These are phyloP conservation scores for Parapristionchus giblindavisi DNA, from an alignment of 2,888 invertebrate species.

Conservation along the genomic window DNA sequence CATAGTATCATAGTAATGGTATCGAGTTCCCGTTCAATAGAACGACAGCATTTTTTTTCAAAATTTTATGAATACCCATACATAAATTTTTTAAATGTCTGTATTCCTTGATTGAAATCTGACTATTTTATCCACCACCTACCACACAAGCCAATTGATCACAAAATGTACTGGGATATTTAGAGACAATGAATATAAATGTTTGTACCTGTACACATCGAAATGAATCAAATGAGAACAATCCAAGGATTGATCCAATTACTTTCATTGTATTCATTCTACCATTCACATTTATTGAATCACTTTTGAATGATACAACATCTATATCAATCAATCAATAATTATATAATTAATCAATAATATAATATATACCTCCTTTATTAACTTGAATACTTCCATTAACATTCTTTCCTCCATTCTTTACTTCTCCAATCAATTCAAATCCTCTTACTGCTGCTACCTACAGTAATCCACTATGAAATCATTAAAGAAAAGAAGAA, in stretches of 20 bases:
- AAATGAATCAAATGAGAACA: conserved; percentile 46
- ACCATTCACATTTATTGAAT: conserved; percentile 12
- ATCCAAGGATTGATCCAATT: conserved; percentile 47
- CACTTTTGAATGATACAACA: background rate
- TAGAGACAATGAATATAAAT: background rate
- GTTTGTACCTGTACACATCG: conserved; percentile 45
- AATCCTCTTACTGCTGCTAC: conserved; percentile 11
- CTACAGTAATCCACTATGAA: background rate
- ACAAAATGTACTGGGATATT: background rate
- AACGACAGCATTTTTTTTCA: too few relatives aligned
- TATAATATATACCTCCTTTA: conserved; percentile 15
- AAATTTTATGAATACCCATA: too few relatives aligned
- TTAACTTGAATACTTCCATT: background rate
- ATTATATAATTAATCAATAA: background rate
- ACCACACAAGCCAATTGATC: too few relatives aligned
- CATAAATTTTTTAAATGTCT: too few relatives aligned
- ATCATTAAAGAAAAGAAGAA: background rate
- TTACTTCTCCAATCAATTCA: conserved; percentile 11
- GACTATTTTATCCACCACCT: too few relatives aligned
- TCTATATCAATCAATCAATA: background rate
- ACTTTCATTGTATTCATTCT: conserved; percentile 41
- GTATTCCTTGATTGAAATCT: too few relatives aligned
- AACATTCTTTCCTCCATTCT: background rate
- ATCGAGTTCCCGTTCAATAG: too few relatives aligned
- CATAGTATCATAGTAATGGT: too few relatives aligned